Evolutionary conservation across 64 coral and sea anemone species (phyloP).

Genomic region (Actinia tenebrosa): DNA sequence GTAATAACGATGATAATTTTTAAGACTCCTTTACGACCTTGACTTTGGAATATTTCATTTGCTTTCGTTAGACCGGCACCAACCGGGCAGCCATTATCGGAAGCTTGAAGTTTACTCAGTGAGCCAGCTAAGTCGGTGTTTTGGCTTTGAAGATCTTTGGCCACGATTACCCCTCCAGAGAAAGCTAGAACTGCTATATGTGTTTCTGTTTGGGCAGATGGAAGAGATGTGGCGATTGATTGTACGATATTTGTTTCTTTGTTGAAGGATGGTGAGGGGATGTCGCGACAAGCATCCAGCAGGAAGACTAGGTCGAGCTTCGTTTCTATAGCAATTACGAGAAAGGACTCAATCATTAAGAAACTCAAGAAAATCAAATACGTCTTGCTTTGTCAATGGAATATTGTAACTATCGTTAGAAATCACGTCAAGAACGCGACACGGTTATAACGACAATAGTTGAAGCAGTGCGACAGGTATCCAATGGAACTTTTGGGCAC

Average conservation of each 20-base stretch:
- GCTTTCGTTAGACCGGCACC: constrained; percentile 6
- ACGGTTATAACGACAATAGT: no score
- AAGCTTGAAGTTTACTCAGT: not conserved
- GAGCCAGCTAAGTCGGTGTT: not conserved
- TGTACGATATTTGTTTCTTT: constrained; percentile 17
- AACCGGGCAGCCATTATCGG: constrained; percentile 2
- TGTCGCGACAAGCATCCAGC: constrained; percentile 21
- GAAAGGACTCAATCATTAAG: no score
- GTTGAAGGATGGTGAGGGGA: not conserved
- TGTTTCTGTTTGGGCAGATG: not conserved
- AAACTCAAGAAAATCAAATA: no score
- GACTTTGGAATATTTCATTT: constrained; percentile 1
- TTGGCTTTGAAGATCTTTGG: not conserved
- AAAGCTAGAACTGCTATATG: constrained; percentile 19
- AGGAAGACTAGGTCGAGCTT: constrained; percentile 31
- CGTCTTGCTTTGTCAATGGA: no score
- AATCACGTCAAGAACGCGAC: no score
- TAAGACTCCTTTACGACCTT: constrained; percentile 13
- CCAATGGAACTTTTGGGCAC: no score
- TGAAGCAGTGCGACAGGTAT: no score
- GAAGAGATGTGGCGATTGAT: not conserved
- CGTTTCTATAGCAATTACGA: not conserved
- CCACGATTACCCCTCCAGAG: constrained; percentile 1
- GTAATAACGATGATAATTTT: constrained; percentile 6
- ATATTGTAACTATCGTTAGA: no score